Conservation (phyloP, 2,888 invertebrate genomes). For the Blastobasis adustella region DNA sequence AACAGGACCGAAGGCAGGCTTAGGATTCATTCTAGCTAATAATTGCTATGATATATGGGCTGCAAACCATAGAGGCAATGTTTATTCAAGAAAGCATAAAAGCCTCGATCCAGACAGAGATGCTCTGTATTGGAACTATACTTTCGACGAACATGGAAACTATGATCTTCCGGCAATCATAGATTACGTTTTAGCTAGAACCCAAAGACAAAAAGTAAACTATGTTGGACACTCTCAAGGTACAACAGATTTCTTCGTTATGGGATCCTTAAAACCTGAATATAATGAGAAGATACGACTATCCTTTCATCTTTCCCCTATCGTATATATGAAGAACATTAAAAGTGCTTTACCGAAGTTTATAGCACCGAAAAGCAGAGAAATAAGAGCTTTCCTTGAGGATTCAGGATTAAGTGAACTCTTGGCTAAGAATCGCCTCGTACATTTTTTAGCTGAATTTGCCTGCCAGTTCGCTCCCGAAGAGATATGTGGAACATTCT, state of each 20-base stretch:
- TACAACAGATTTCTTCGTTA: slow-evolving; percentile 72
- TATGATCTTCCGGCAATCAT: slow-evolving; percentile 81
- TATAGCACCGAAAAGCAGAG: slow-evolving; percentile 21
- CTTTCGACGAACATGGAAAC: slow-evolving; percentile 81
- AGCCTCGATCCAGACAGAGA: slow-evolving; percentile 49
- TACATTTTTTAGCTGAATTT: slow-evolving; percentile 48
- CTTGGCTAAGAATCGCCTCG: slow-evolving; percentile 67
- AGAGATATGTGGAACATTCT: slow-evolving; percentile 68
- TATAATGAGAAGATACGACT: slow-evolving; percentile 75
- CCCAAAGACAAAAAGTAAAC: slow-evolving; percentile 70
- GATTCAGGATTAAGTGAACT: slow-evolving; percentile 76
- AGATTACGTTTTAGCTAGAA: slow-evolving; percentile 43
- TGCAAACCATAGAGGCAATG: slow-evolving; percentile 74
- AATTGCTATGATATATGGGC: slow-evolving; percentile 71
- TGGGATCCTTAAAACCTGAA: slow-evolving; percentile 68
- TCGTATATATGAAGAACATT: slow-evolving; percentile 71
- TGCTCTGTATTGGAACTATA: slow-evolving; percentile 67
- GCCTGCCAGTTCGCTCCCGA: slow-evolving; percentile 52
- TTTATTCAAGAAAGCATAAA: slow-evolving; percentile 74
- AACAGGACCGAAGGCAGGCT: slow-evolving; percentile 32
- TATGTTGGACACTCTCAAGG: slow-evolving; percentile 85
- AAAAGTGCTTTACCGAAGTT: slow-evolving; percentile 33
- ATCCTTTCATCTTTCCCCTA: slow-evolving; percentile 55
- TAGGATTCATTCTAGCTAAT: slow-evolving; percentile 55
- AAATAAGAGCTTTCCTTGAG: slow-evolving; percentile 34